Conservation (phyloP, 2,888 invertebrate genomes). For the Chorisops tibialis region DNA sequence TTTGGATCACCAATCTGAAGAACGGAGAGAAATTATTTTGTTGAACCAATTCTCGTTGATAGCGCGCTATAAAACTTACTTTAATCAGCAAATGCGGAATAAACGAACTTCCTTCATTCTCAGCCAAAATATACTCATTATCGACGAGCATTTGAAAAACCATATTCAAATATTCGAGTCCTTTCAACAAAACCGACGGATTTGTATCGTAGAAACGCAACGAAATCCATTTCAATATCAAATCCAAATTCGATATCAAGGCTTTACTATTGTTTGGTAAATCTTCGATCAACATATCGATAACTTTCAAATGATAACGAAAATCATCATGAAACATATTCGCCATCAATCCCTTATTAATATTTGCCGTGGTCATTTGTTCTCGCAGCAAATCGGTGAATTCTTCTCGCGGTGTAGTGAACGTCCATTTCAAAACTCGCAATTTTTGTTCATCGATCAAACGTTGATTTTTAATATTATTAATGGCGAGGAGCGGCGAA, state of each 20-base stretch:
- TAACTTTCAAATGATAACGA: constrained; percentile 90
- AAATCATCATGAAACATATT: constrained; percentile 96
- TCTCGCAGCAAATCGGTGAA: constrained; percentile 89
- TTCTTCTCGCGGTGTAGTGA: constrained; percentile 87
- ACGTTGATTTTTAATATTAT: constrained; percentile 87
- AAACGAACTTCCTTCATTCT: constrained; percentile 89
- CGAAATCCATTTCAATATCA: constrained; percentile 95
- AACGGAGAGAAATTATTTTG: constrained; percentile 27
- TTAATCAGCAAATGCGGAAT: constrained; percentile 92
- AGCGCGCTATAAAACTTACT: constrained; percentile 56
- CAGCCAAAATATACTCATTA: constrained; percentile 79
- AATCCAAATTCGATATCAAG: constrained; percentile 84
- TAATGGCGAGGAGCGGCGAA: constrained; percentile 73
- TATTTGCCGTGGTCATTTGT: constrained; percentile 83
- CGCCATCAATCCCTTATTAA: constrained; percentile 80
- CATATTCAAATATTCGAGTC: constrained; percentile 83
- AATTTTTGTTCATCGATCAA: constrained; percentile 91
- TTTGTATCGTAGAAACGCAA: constrained; percentile 98
- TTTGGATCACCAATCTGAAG: constrained; percentile 88
- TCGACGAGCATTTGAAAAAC: constrained; percentile 80
- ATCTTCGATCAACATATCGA: constrained; percentile 85
- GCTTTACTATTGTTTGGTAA: constrained; percentile 73
- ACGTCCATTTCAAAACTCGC: constrained; percentile 93
- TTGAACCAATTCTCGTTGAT: neutral
- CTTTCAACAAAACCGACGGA: constrained; percentile 92